Percentiles rank a stretch among this genome's conserved stretches.
Conservation (phyloP, 2,797 vertebrate species). For the Zenarchopterus dispar region DNA sequence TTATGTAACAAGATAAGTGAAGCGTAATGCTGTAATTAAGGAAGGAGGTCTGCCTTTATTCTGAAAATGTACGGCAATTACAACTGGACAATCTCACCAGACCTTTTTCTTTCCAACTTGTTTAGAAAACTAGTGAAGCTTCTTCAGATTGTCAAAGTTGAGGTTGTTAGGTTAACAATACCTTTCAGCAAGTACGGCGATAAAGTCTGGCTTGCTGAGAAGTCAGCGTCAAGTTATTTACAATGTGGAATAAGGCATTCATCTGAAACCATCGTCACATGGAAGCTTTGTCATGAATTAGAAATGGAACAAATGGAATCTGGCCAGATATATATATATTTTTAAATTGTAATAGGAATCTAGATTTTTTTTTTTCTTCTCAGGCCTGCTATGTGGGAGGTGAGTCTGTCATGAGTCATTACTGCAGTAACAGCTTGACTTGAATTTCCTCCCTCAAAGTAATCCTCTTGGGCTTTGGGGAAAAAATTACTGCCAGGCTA, state of each 20-base stretch:
- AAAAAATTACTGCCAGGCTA: slow-evolving; percentile 71
- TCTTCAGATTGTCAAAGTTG: slow-evolving; percentile 34
- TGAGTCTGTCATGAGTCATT: slow-evolving; percentile 72
- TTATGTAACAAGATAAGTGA: slow-evolving; percentile 66
- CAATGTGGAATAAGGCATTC: slow-evolving; percentile 38
- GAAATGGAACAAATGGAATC: slow-evolving; percentile 22
- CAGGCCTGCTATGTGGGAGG: slow-evolving; percentile 62
- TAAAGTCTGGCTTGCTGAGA: slow-evolving; percentile 37
- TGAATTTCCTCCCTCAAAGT: slow-evolving; percentile 68
- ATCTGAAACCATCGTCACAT: not conserved
- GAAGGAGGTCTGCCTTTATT: slow-evolving; percentile 58
- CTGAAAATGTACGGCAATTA: slow-evolving; percentile 28
- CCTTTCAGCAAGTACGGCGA: slow-evolving; percentile 34
- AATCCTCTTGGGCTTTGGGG: slow-evolving; percentile 71
- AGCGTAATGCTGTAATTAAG: slow-evolving; percentile 70
- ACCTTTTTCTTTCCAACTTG: slow-evolving; percentile 40
- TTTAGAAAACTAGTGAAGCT: slow-evolving; percentile 40
- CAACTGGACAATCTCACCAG: slow-evolving; percentile 35
- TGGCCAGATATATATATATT: slow-evolving; percentile 23
- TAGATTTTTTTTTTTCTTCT: slow-evolving; percentile 33
- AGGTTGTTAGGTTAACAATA: slow-evolving; percentile 44
- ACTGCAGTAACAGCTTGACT: slow-evolving; percentile 69
- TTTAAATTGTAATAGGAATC: slow-evolving; percentile 42
- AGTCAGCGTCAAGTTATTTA: slow-evolving; percentile 42
- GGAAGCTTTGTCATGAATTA: slow-evolving; percentile 23